phyloP scores from a whole-genome alignment of 2,797 vertebrate genomes.

The Hemitrygon akajei region DNA sequence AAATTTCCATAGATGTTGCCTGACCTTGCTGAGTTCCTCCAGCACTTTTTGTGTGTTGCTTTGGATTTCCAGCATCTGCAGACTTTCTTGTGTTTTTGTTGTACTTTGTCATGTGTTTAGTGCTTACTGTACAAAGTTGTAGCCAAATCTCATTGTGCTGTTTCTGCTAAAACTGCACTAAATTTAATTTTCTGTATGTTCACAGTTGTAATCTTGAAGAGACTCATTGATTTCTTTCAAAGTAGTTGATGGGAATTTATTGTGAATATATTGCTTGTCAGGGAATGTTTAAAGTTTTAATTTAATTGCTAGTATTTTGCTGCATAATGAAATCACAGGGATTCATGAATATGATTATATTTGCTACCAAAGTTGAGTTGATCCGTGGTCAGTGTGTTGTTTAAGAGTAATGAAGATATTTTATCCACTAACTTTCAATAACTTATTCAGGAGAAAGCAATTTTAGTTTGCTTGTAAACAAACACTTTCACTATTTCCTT shows the following conservation, averaged over 20 bases:
- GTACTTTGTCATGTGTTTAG: neutral
- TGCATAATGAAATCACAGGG: neutral
- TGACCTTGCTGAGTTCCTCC: no score
- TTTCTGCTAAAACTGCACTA: slow-evolving; percentile 31
- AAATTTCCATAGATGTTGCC: no score
- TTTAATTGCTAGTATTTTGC: neutral
- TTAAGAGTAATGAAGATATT: neutral
- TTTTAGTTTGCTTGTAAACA: neutral
- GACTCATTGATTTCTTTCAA: slow-evolving; percentile 14
- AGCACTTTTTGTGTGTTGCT: no score
- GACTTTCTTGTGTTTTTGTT: neutral
- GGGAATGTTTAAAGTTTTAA: neutral
- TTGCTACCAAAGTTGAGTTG: neutral
- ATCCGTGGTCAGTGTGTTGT: neutral
- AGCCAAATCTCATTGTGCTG: slow-evolving; percentile 15
- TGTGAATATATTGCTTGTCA: neutral
- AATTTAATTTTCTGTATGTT: slow-evolving; percentile 30
- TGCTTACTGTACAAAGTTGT: slow-evolving; percentile 9
- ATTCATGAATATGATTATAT: neutral
- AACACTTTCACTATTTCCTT: neutral
- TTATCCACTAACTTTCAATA: neutral
- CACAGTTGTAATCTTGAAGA: neutral
- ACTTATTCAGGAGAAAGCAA: neutral
- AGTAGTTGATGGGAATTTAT: slow-evolving; percentile 25
- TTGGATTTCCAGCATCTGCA: no score